Base-by-base conservation (phyloP, 1,140 invertebrate species). In the Lithobius niger region DNA sequence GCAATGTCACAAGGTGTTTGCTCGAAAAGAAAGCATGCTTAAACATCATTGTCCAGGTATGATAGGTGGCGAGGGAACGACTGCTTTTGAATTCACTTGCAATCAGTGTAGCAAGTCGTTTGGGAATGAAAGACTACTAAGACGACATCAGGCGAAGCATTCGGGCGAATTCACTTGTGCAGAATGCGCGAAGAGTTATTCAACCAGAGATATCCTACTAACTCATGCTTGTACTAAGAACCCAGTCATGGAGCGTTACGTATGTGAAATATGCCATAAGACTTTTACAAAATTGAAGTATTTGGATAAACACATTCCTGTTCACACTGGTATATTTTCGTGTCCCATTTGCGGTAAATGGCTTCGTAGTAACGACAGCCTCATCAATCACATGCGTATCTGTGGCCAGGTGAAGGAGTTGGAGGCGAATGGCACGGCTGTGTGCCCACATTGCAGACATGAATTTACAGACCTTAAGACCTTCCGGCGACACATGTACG, bases 401-500 rank as follows among this genome's bases (percentile, higher is more conserved):
- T 57, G 56, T 54, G 52, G 56, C 4, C 54, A 40, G 54, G 54
- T 55, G 27, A 56, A 56, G 26, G 56, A 57, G 28, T 19, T 57
- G 4, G 51, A 57, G 42, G 24, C 24, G 2, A 54, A 40, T 45
- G 56, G 56, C 1, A 22, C 31, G 27, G 56, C 52, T 28, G 31
- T 26, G 13, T 57, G 56, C 49, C 52, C 51, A 2, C 18, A 54
- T 45, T 72, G 69, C 54, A 59, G 64, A 18, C 64, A 66, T 58
- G 54, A 54, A 31, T 73, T 71, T 58, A 56, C 42, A n/a, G 56
- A 62, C 48, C 25, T 64, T 2, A 26, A 57, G 27, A n/a, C 1
- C 15, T 66, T 64, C 43, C 57, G 65, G 22, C 61, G 67, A 10
- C 73, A 75, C 58, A 62, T 70, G 45, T 59, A 63, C 28, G 57